Evolutionary conservation across 2,113 vertebrate species (phyloP).

Genomic region (Triplophysa siluroides): DNA sequence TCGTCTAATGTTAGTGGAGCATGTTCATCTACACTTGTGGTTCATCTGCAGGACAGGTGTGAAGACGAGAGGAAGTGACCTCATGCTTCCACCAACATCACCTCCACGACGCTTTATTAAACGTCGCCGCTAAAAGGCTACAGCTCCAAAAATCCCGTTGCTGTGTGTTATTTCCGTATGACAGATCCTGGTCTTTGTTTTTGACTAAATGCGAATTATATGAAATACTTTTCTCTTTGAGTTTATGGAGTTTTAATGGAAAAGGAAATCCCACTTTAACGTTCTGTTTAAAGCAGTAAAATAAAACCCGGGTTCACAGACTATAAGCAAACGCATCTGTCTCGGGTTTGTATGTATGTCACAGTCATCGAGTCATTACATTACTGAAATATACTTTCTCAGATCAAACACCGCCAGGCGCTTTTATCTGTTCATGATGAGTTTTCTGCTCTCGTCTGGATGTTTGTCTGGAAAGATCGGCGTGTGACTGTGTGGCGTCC

Average conservation of each 20-base stretch:
- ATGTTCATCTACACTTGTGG: too few species aligned
- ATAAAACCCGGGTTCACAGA: not conserved
- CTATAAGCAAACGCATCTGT: not conserved
- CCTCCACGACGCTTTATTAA: too few species aligned
- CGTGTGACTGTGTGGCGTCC: conserved; percentile 26
- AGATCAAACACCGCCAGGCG: conserved; percentile 35
- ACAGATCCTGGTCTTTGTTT: not conserved
- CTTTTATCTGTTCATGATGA: conserved; percentile 42
- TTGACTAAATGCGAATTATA: not conserved
- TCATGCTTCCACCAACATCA: too few species aligned
- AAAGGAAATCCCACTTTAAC: conserved; percentile 8
- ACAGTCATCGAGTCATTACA: not conserved
- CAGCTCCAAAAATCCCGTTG: not conserved
- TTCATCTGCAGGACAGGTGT: too few species aligned
- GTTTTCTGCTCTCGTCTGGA: not conserved
- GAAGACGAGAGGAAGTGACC: too few species aligned
- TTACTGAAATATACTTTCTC: conserved; percentile 21
- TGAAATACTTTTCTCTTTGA: not conserved
- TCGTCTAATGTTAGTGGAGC: too few species aligned
- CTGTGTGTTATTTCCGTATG: not conserved
- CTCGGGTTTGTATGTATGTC: conserved; percentile 6
- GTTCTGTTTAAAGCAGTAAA: conserved; percentile 32
- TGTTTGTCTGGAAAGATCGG: conserved; percentile 30
- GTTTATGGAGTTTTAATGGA: not conserved
- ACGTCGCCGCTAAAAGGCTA: too few species aligned